Evolutionary conservation across 2,113 vertebrate species (phyloP), one percentile per base, ranked within the genome.

Genomic region (Notothenia rossii): DNA sequence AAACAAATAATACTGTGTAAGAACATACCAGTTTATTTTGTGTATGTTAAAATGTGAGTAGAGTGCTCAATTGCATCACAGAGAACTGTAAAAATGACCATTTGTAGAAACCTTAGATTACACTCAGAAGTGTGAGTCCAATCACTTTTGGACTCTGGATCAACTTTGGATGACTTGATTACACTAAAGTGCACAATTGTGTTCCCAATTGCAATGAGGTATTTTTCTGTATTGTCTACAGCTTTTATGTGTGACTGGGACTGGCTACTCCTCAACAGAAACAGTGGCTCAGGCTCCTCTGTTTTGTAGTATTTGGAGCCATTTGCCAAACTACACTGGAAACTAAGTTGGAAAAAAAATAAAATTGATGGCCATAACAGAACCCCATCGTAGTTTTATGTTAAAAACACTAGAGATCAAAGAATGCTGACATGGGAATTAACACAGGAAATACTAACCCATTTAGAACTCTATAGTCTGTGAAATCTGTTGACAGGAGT

Each of bases 271-370:
- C 54, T 78, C 45, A 74, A 36, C 0, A 83, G 64, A 25, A 67
- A 60, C 55, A 68, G 60, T 50, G 51, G 62, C 69, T 66, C 20
- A 71, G 2, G 50, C 74, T 83, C 36, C 51, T 49, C 18, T 5
- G 50, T 73, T 53, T 50, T 43, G 22, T 40, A 61, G 36, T 36
- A 61, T 65, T 59, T 36, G 1, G 53, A 72, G 29, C 9, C 8
- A 25, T 60, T 60, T 66, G 50, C 70, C 74, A 83, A 89, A 62
- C 62, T 48, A 79, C 75, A 66, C 40, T 83, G 77, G 73, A 61
- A 80, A 75, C 54, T 22, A 36, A 22, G 7, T 20, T 66, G 29
- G 25, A 80, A 71, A 61, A 70, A 70, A 62, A 70, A 69, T 73
- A 29, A 40, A 65, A 77, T 48, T 74, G 40, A 66, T 77, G 36